Percentiles rank a stretch among this genome's conserved stretches.
Conservation (phyloP, 23 tunicate genomes). For the Trididemnum nubilum region DNA sequence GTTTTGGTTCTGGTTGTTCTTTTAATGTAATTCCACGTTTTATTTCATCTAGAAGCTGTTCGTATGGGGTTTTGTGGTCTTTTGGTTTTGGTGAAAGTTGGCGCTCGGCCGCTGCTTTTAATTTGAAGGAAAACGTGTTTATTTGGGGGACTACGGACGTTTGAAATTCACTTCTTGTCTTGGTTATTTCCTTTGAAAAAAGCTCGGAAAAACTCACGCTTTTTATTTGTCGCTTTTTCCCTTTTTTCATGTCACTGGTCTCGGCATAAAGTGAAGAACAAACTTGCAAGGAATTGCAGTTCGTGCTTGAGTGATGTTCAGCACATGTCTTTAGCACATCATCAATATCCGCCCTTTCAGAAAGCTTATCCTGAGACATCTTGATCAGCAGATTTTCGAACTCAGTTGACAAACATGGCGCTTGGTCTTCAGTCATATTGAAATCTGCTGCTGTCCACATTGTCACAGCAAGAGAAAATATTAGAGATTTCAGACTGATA, state of each 20-base stretch:
- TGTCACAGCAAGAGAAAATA: slow-evolving; percentile 75
- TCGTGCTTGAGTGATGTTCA: slow-evolving; percentile 55
- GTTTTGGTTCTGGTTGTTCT: slow-evolving; percentile 46
- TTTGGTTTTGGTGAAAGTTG: slow-evolving; percentile 41
- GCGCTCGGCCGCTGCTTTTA: slow-evolving; percentile 75
- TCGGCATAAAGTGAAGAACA: slow-evolving; percentile 77
- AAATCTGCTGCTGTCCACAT: slow-evolving; percentile 90
- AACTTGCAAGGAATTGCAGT: slow-evolving; percentile 62
- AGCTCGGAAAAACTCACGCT: slow-evolving; percentile 36
- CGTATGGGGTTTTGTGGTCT: slow-evolving; percentile 41
- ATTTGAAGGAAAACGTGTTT: slow-evolving; percentile 24
- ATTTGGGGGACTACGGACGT: slow-evolving; percentile 58
- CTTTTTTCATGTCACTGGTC: slow-evolving; percentile 52
- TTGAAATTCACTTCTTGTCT: slow-evolving; percentile 31
- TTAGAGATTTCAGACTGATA: slow-evolving; percentile 31
- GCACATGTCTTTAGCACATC: slow-evolving; percentile 69
- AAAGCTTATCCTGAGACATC: slow-evolving; percentile 73
- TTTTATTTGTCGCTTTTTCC: slow-evolving; percentile 42
- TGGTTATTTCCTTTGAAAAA: slow-evolving; percentile 24
- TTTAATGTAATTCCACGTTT: slow-evolving; percentile 25
- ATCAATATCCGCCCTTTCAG: slow-evolving; percentile 62
- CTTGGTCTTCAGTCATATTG: slow-evolving; percentile 75
- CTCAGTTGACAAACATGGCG: slow-evolving; percentile 65
- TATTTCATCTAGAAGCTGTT: slow-evolving; percentile 49
- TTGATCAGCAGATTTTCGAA: slow-evolving; percentile 66